Evolutionary conservation across 2,888 invertebrate genomes (phyloP).

Genomic region (Myathropa florea): DNA sequence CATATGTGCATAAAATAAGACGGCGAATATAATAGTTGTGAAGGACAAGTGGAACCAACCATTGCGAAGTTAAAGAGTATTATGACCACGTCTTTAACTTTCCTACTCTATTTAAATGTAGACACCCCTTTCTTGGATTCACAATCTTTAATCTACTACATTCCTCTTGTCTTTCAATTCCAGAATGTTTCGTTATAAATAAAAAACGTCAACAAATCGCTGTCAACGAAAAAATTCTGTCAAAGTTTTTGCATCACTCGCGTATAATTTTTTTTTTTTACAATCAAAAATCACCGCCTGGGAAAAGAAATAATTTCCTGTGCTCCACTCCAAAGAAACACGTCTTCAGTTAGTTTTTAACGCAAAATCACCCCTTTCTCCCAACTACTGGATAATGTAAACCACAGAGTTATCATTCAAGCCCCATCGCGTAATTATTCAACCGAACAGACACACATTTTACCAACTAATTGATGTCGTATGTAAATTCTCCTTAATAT

Average conservation of each 20-base stretch:
- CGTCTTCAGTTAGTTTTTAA: not conserved
- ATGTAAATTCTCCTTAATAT: conserved; percentile 47
- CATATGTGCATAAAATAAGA: too few species aligned
- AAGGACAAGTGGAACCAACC: too few species aligned
- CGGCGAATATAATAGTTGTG: too few species aligned
- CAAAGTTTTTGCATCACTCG: conserved; percentile 40
- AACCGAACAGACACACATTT: conserved; percentile 27
- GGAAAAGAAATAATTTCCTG: not conserved
- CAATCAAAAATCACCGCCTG: conserved; percentile 28
- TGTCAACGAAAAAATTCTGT: conserved; percentile 56
- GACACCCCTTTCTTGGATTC: not conserved
- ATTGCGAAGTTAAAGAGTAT: too few species aligned
- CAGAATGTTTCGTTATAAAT: not conserved
- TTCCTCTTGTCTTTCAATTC: conserved; percentile 1
- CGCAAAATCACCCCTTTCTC: not conserved
- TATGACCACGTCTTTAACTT: too few species aligned
- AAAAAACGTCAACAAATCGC: conserved; percentile 65
- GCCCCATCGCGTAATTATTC: conserved; percentile 36
- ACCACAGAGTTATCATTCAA: conserved; percentile 17
- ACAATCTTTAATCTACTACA: conserved; percentile 41
- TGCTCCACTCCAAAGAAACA: not conserved
- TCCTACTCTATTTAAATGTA: not conserved
- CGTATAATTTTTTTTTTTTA: conserved; percentile 34
- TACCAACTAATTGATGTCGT: conserved; percentile 6
- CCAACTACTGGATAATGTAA: conserved; percentile 33